Evolutionary conservation across 1,140 invertebrate genomes (phyloP), one percentile per base, ranked within the genome.

Genomic region (Zaprionus taronus): DNA sequence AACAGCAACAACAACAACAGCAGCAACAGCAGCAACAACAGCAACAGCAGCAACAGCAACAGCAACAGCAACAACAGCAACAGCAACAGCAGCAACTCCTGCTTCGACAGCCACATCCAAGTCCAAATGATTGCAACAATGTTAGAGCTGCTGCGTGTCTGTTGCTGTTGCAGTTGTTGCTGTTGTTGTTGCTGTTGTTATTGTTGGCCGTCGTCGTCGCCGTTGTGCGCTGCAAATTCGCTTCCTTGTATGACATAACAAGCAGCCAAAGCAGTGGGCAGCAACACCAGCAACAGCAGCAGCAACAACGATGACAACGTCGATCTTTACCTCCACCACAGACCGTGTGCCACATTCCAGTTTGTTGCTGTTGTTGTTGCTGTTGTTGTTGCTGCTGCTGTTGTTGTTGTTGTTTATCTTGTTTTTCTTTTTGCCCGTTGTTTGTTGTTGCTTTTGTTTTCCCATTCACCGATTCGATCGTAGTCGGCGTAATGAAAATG

Each of bases 191-290:
- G 36, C 6, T 2, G 53, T 11, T 69, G 36, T 55, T 76, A 68
- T 57, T 84, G 78, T 87, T 87, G 83, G 80, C 83, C 83, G 69
- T 80, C 83, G 72, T 80, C 83, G 72, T 68, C 55, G 61, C 36
- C 36, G 44, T 62, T 65, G 69, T 65, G 55, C 53, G 36, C 68
- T 76, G 77, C 34, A 56, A 80, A 81, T 89, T 89, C 63, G 81
- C 84, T 89, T 89, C 84, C 84, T 89, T 90, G 84, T 89, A 84
- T 89, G 84, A 89, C 84, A 89, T 89, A 89, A 89, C 68, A 79
- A 34, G 41, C 51, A 65, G 72, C 66, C 83, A 79, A 17, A 85
- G 65, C 68, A 53, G 71, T 72, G 71, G 64, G 63, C 67, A 68
- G 51, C 61, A 62, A 20, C 51, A 47, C 20, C 69, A 55, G 12